phyloP scores from a whole-genome alignment of 2,888 invertebrate species.

The Melipona beecheii region DNA sequence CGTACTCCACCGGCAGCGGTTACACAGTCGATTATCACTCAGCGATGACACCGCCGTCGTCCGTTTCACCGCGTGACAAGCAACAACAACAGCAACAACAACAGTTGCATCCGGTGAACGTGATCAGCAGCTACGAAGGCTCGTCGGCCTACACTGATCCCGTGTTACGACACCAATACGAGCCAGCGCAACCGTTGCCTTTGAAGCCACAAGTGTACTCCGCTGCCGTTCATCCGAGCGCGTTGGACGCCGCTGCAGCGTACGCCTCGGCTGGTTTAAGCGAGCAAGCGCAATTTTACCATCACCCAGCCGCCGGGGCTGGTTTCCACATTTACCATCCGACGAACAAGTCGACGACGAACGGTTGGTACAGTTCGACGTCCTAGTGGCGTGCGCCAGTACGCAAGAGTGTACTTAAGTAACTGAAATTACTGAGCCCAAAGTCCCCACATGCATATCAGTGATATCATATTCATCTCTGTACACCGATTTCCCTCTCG shows the following conservation, averaged over 20 bases:
- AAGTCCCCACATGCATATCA: constrained; percentile 73
- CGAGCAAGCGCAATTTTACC: constrained; percentile 95
- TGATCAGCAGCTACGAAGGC: constrained; percentile 87
- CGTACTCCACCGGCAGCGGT: constrained; percentile 85
- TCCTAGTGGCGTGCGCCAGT: constrained; percentile 86
- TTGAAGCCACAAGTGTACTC: constrained; percentile 96
- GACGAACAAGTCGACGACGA: constrained; percentile 89
- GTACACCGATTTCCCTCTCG: constrained; percentile 34
- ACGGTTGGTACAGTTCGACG: constrained; percentile 92
- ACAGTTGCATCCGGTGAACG: constrained; percentile 84
- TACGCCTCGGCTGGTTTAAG: constrained; percentile 86
- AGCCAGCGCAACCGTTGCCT: constrained; percentile 89
- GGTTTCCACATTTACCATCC: constrained; percentile 96
- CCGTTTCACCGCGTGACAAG: constrained; percentile 96
- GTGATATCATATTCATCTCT: constrained; percentile 64
- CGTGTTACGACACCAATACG: constrained; percentile 85
- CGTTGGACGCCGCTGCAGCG: constrained; percentile 87
- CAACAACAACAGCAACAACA: constrained; percentile 88
- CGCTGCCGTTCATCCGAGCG: constrained; percentile 84
- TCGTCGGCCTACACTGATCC: constrained; percentile 84
- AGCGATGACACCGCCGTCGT: constrained; percentile 98
- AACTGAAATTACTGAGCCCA: constrained; percentile 74
- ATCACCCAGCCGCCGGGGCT: constrained; percentile 88
- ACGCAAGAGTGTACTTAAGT: constrained; percentile 80
- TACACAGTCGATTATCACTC: constrained; percentile 94